Evolutionary conservation across 1,140 invertebrate species (phyloP).

Genomic region (Nasonia vitripennis): DNA sequence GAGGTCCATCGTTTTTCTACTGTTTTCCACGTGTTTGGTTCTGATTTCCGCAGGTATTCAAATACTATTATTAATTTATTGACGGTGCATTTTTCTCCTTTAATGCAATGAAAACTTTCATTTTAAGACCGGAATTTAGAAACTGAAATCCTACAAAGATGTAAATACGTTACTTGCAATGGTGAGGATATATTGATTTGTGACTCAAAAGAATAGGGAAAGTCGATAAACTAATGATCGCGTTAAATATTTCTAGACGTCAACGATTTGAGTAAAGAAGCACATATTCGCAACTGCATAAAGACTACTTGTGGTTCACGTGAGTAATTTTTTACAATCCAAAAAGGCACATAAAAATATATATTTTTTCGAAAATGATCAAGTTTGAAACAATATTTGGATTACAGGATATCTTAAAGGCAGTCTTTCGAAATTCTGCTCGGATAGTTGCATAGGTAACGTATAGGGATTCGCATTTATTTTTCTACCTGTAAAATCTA

Average conservation of each 20-base stretch:
- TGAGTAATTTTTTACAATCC: not conserved
- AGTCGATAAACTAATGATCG: not conserved
- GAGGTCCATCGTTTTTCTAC: not conserved
- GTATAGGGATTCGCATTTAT: not conserved
- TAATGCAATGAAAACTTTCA: not conserved
- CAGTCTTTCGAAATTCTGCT: not conserved
- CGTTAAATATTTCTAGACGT: not conserved
- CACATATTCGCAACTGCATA: not conserved
- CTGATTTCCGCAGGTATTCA: not conserved
- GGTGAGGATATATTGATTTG: not conserved
- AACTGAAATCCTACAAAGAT: not conserved
- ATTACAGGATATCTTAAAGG: not conserved
- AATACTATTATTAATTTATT: not conserved
- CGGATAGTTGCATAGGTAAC: not conserved
- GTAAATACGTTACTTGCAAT: constrained; percentile 1
- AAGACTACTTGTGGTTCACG: not conserved
- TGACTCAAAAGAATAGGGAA: not conserved
- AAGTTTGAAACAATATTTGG: not conserved
- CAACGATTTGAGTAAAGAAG: not conserved
- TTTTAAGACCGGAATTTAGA: not conserved
- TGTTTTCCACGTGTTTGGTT: not conserved
- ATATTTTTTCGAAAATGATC: too few species aligned
- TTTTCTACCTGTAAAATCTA: not conserved
- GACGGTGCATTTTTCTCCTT: not conserved
- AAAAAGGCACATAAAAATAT: not conserved